Conservation (phyloP, 2,113 vertebrate genomes). For the Notiomystis cincta region DNA sequence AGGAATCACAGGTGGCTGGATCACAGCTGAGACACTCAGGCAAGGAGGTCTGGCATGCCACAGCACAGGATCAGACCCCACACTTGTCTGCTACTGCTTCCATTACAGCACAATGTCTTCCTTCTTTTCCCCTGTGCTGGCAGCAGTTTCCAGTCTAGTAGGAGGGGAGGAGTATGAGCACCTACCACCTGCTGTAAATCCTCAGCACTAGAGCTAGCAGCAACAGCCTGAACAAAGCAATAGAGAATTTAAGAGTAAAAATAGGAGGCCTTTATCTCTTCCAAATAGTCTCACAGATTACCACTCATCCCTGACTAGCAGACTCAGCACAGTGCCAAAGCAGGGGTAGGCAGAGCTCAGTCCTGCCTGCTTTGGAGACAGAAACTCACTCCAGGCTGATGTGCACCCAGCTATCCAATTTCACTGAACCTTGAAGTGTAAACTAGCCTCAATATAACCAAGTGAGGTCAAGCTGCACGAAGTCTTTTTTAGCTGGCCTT, state of each 20-base stretch:
- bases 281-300: background rate
- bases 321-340: background rate
- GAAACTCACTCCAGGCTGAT: background rate
- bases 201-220: background rate
- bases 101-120: background rate
- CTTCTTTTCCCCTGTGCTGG: background rate
- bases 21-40: background rate
- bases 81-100: background rate
- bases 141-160: background rate
- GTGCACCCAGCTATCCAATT: background rate
- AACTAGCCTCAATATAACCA: background rate
- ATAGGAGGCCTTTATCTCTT: background rate
- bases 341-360: background rate
- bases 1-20: slow-evolving; percentile 12
- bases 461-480: background rate
- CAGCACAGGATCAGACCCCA: background rate
- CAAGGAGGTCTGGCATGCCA: background rate
- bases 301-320: background rate
- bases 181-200: background rate
- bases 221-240: background rate
- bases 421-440: background rate
- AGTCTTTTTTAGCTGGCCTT: background rate
- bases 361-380: background rate
- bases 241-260: background rate
- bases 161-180: background rate